Base-by-base conservation (phyloP, 2,888 invertebrate genomes). In the Cactoblastis cactorum region DNA sequence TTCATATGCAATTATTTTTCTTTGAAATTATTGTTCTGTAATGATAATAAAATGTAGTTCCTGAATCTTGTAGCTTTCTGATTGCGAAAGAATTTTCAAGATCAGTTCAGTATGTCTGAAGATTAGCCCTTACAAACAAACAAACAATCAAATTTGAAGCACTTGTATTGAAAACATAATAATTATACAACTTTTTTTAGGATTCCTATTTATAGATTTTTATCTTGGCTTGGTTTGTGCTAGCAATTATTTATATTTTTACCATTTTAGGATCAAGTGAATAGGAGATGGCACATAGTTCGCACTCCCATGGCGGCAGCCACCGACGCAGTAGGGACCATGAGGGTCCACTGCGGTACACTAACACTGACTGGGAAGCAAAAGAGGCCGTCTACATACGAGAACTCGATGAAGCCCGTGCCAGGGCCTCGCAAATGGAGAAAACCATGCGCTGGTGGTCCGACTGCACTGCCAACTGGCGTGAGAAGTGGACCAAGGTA, bases 401-500 rank as follows among this genome's bases (percentile, higher is more conserved):
- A 45, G 98, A 99, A 77, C 88, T 99, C 58, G 98, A 98, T 71
- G 98, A 98, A 74, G 97, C 98, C 0, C 91, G 97, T 60, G 97
- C 97, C 2, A 88, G 98, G 56, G 97, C 98, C 12, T 95, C 97
- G 0, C 98, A 99, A 83, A 99, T 99, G 99, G 99, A 99, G 80
- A 98, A 98, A 83, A 99, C 98, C 0, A 98, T 99, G 98, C 91
- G 98, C 53, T 99, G 98, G 98, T 99, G 98, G 98, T 98, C 98
- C 0, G 98, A 98, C 77, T 99, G 99, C 78, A 98, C 98, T 0
- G 97, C 98, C 95, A 98, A 98, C 96, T 48, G 98, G 98, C 80
- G 88, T 93, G 98, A 91, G 92, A 98, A 98, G 74, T 99, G 98
- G 98, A 96, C 96, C 79, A 97, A 98, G 87, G 95, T 64, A 33